phyloP scores from a whole-genome alignment of 2,113 vertebrate genomes.

The Pangasianodon hypophthalmus region DNA sequence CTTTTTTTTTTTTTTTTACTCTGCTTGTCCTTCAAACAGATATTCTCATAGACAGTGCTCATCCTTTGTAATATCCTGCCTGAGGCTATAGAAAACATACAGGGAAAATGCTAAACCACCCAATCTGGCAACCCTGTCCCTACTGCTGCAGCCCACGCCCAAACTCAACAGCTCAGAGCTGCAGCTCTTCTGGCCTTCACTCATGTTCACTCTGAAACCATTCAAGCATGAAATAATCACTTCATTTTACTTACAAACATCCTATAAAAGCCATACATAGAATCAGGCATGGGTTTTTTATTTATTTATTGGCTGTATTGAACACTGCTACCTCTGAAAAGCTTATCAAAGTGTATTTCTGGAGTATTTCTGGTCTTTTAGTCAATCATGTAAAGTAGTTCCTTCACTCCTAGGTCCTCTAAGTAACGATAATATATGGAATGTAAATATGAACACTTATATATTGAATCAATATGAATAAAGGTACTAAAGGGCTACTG shows the following conservation, averaged over 20 bases:
- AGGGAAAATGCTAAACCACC: neutral
- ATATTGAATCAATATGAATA: neutral
- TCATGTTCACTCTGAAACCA: neutral
- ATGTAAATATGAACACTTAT: neutral
- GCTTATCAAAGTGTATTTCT: neutral
- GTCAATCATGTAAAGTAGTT: neutral
- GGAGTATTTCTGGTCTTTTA: neutral
- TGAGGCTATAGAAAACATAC: constrained; percentile 31
- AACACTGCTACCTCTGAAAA: neutral
- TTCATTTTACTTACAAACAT: neutral
- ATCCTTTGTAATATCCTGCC: neutral
- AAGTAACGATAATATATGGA: neutral
- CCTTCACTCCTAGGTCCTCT: neutral
- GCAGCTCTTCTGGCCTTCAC: constrained; percentile 2
- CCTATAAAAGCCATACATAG: neutral
- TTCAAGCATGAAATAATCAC: neutral
- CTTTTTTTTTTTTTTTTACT: neutral
- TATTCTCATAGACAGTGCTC: neutral
- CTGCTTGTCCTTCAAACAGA: neutral
- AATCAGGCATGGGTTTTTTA: neutral
- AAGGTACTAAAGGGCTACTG: neutral
- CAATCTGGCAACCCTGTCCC: constrained; percentile 30
- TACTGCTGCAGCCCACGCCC: constrained; percentile 58
- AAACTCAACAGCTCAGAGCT: constrained; percentile 39
- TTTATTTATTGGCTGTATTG: neutral